phyloP scores from a whole-genome alignment of 2,888 invertebrate genomes.

The Spodoptera littoralis region DNA sequence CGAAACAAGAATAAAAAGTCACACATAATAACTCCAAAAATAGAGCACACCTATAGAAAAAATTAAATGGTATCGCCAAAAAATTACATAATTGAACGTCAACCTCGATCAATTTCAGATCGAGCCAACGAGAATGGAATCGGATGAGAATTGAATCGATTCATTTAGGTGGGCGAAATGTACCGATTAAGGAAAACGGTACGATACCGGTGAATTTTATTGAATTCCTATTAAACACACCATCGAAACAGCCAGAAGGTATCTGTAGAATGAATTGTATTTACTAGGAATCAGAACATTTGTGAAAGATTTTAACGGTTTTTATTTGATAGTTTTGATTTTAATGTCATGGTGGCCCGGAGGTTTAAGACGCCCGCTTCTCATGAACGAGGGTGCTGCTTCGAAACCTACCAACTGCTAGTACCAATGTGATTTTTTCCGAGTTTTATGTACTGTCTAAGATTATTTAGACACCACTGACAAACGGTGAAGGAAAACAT shows the following conservation, averaged over 20 bases:
- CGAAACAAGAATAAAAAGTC: no score
- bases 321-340: no score
- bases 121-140: slow-evolving; percentile 48
- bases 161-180: slow-evolving; percentile 51
- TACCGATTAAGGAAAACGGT: slow-evolving; percentile 53
- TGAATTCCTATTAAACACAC: slow-evolving; percentile 57
- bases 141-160: slow-evolving; percentile 47
- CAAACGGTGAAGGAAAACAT: no score
- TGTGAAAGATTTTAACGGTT: no score
- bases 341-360: no score
- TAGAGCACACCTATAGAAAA: background rate
- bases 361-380: no score
- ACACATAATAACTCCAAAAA: background rate
- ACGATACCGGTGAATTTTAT: slow-evolving; percentile 48
- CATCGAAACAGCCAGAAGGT: slow-evolving; percentile 28
- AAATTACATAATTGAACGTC: slow-evolving; percentile 44
- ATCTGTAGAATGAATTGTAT: slow-evolving; percentile 18
- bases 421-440: no score
- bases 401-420: no score
- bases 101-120: slow-evolving; percentile 48
- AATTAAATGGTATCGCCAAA: slow-evolving; percentile 17
- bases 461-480: no score
- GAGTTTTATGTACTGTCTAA: no score
- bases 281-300: slow-evolving; percentile 1
- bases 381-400: no score